Base-by-base conservation (phyloP, 37 sponge, comb jelly and placozoan species). In the Chondrosia reniformis region DNA sequence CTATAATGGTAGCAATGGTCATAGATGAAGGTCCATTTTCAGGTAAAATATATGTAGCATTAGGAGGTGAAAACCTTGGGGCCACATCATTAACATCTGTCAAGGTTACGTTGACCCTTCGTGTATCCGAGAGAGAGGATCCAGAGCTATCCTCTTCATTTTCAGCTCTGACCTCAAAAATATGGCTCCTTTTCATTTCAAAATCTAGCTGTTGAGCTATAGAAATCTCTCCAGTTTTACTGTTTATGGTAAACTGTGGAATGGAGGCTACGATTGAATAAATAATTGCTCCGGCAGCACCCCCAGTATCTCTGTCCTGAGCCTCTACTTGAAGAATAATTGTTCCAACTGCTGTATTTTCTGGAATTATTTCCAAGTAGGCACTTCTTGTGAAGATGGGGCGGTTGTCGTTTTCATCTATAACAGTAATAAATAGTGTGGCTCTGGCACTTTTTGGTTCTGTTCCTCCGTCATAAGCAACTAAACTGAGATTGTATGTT, bases 81-180 rank as follows among this genome's bases (percentile, higher is more conserved):
- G 79, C 63, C n/a, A 79, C 84, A 43, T 91, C 88, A 67, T 90
- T 90, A n/a, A 85, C 80, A 45, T 87, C 78, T 24, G 39, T 64
- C 3, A 86, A 21, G 2, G 58, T 74, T 49, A 91, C 76, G 3
- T 0, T 63, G n/a, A 91, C 82, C 13, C 0, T 42, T n/a, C 73
- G 45, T 1, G 72, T 67, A 34, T 69, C 72, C 22, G 30, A 30
- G 17, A 59, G 61, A 10, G 15, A 19, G 9, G n/a, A 31, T 10
- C 4, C 19, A 56, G 58, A 6, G 7, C 75, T 78, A 22, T 77
- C 63, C 0, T 31, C 38, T 0, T 64, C 38, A 24, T 56, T 65
- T 3, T 37, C 27, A 7, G 76, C 62, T 43, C 75, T 34, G n/a
- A 91, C 79, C 3, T 4, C 13, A 25, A 91, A 63, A 0, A 2